These are phyloP conservation scores for Brachionus calyciflorus DNA, from an alignment of 1,140 invertebrate genomes.

Conservation along the genomic window DNA sequence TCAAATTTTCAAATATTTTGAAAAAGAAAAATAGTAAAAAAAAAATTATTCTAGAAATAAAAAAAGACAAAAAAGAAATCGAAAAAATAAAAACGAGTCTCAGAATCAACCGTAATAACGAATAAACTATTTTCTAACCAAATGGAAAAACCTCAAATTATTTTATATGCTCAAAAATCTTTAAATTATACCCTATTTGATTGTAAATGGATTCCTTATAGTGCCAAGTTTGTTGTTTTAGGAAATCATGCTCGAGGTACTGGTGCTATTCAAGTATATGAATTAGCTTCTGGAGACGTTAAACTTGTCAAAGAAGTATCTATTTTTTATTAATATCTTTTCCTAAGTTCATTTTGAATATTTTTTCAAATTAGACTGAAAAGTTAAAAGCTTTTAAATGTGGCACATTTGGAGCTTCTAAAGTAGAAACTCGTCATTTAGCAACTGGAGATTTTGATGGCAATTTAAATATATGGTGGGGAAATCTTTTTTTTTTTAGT, in stretches of 20 bases:
- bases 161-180: conserved; percentile 77
- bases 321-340: conserved; percentile 21
- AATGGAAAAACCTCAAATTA: conserved; percentile 63
- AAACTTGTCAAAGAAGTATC: conserved; percentile 69
- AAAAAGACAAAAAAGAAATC: too few species aligned
- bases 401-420: conserved; percentile 82
- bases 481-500: neutral
- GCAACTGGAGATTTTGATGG: conserved; percentile 89
- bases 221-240: conserved; percentile 81
- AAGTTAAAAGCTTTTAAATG: conserved; percentile 82
- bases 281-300: conserved; percentile 71
- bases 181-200: conserved; percentile 83
- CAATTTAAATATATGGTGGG: conserved; percentile 71
- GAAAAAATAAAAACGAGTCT: too few species aligned
- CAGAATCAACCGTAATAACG: too few species aligned
- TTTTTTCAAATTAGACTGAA: conserved; percentile 64
- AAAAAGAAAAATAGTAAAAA: too few species aligned
- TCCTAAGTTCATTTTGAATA: conserved; percentile 29
- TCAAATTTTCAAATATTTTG: too few species aligned
- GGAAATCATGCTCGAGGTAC: conserved; percentile 78
- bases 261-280: conserved; percentile 81
- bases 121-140: too few species aligned
- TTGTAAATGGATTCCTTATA: conserved; percentile 87
- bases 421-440: conserved; percentile 71
- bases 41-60: too few species aligned